phyloP scores from a whole-genome alignment of 2,113 vertebrate species.

The Lycocorax pyrrhopterus region DNA sequence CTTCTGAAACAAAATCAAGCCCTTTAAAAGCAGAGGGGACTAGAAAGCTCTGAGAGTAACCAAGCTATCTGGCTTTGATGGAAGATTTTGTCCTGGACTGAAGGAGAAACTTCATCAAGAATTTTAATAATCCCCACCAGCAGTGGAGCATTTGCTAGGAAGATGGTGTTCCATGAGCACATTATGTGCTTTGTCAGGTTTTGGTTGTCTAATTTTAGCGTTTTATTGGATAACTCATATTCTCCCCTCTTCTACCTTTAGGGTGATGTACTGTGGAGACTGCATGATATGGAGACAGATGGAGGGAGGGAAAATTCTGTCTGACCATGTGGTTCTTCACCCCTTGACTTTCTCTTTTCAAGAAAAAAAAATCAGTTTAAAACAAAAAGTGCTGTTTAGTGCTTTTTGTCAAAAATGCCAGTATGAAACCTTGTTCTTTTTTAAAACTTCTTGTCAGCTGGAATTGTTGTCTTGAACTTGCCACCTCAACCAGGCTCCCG shows the following conservation, averaged over 20 bases:
- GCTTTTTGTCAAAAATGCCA: neutral
- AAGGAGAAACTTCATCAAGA: neutral
- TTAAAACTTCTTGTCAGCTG: neutral
- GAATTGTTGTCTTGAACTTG: neutral
- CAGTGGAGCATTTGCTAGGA: neutral
- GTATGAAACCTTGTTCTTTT: neutral
- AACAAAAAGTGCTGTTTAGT: neutral
- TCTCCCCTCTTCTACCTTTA: neutral
- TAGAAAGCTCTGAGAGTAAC: neutral
- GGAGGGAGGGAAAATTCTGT: neutral
- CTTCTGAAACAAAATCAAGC: neutral
- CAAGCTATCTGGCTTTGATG: neutral
- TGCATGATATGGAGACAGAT: neutral
- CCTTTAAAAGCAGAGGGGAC: neutral
- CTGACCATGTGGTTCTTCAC: neutral
- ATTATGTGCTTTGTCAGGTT: neutral
- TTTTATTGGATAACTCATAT: neutral
- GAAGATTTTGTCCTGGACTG: neutral
- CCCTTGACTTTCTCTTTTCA: neutral
- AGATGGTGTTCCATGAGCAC: neutral
- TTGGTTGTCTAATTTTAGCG: neutral
- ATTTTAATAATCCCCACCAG: neutral
- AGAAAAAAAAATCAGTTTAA: neutral
- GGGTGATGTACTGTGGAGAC: neutral
- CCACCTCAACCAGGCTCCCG: neutral